A percentile compares a stretch with the other conserved stretches of the same genome.
Conservation (phyloP, 2,113 vertebrate genomes). For the Glaucidium brasilianum region DNA sequence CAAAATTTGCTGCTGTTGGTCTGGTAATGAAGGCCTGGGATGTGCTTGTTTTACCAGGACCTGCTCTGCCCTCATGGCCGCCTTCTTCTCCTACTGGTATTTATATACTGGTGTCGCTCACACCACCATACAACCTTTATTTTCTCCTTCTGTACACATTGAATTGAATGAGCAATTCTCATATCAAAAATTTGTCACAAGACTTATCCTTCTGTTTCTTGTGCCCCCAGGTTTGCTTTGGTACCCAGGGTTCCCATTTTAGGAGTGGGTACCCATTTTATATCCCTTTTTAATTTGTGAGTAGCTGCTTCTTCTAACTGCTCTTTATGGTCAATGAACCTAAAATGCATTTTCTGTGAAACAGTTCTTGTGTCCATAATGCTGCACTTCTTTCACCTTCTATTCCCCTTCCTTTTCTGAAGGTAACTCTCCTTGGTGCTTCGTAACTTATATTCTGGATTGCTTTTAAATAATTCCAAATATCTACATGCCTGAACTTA, state of each 20-base stretch:
- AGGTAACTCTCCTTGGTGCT: background rate
- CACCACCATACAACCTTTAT: rapidly evolving
- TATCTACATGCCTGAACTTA: background rate
- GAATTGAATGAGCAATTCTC: background rate
- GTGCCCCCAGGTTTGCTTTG: background rate
- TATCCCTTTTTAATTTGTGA: background rate
- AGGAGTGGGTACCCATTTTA: background rate
- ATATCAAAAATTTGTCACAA: background rate
- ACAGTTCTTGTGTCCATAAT: background rate
- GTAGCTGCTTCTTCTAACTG: background rate
- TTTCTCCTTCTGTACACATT: background rate
- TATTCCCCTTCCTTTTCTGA: background rate
- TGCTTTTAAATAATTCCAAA: background rate
- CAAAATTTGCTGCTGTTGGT: background rate
- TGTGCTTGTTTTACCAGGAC: rapidly evolving
- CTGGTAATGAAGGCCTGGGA: background rate
- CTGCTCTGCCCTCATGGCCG: background rate
- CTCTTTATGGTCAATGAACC: background rate
- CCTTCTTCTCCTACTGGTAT: background rate
- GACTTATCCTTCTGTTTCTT: background rate
- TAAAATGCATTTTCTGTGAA: background rate
- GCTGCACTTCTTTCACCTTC: background rate
- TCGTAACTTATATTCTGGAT: background rate
- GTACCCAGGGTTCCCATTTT: background rate
- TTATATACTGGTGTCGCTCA: rapidly evolving